Conservation (phyloP, 2,797 vertebrate species). For the Percopsis omiscomaycus region DNA sequence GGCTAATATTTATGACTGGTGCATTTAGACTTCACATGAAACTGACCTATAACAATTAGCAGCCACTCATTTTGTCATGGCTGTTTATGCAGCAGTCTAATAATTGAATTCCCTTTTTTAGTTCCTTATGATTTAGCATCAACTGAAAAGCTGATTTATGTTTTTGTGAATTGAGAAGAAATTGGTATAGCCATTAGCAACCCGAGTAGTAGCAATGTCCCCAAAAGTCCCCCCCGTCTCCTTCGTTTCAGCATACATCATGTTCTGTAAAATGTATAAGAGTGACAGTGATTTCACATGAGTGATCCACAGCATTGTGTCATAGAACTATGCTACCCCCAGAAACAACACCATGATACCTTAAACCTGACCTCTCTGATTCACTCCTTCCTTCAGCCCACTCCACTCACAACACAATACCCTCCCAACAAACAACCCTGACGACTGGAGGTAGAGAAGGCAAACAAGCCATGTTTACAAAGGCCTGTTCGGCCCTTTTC, state of each 20-base stretch:
- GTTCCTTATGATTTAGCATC: too few species aligned
- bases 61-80: too few species aligned
- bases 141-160: too few species aligned
- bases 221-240: too few species aligned
- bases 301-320: constrained; percentile 45
- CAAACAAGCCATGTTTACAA: constrained; percentile 51
- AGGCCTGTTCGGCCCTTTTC: constrained; percentile 44
- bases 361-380: constrained; percentile 58
- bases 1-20: background rate
- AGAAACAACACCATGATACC: constrained; percentile 54
- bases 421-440: constrained; percentile 48
- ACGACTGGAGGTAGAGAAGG: constrained; percentile 36
- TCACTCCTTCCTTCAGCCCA: constrained; percentile 62
- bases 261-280: constrained; percentile 18
- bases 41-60: background rate
- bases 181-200: too few species aligned
- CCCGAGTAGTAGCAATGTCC: too few species aligned
- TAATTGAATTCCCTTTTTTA: too few species aligned
- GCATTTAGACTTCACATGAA: background rate
- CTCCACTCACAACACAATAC: constrained; percentile 58
- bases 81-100: too few species aligned
- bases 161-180: too few species aligned
- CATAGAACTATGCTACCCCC: constrained; percentile 26
- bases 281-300: constrained; percentile 28
- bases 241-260: too few species aligned